Evolutionary conservation across 1,140 invertebrate species (phyloP).

Genomic region (Muscidifurax raptorellus): DNA sequence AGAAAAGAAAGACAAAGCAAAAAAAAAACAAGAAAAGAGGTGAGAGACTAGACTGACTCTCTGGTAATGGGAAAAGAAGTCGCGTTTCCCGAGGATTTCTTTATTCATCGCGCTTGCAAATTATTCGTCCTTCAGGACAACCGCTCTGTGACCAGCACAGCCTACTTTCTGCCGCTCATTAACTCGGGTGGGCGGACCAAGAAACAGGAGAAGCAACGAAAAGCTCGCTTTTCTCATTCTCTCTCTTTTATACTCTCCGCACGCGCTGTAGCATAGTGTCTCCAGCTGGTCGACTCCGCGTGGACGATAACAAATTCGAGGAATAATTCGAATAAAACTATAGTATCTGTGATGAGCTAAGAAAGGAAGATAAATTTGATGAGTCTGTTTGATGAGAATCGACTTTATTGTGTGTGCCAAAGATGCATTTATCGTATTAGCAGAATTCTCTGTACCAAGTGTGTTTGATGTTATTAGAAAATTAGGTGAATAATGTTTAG

Average conservation of each 20-base stretch:
- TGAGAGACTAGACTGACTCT: neutral
- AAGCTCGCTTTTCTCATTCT: neutral
- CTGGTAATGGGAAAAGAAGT: conserved; percentile 54
- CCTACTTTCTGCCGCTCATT: conserved; percentile 18
- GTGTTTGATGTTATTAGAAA: neutral
- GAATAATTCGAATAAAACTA: neutral
- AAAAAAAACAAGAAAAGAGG: neutral
- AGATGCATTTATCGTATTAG: no score
- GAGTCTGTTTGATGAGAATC: neutral
- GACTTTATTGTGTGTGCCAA: no score
- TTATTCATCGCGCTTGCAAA: conserved; percentile 59
- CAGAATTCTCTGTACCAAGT: neutral
- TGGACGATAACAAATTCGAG: neutral
- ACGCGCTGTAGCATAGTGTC: neutral
- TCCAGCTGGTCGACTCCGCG: neutral
- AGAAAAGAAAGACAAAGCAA: neutral
- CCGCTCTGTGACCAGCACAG: neutral
- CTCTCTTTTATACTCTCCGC: neutral
- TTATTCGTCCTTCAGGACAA: conserved; percentile 41
- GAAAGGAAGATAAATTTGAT: no score
- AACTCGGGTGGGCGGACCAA: neutral
- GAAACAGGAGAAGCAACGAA: neutral
- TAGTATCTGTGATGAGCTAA: neutral
- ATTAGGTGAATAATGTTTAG: conserved; percentile 27
- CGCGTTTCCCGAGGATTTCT: conserved; percentile 35